Conservation (phyloP, 2,888 invertebrate genomes). For the Zygothrica quintamaculata region DNA sequence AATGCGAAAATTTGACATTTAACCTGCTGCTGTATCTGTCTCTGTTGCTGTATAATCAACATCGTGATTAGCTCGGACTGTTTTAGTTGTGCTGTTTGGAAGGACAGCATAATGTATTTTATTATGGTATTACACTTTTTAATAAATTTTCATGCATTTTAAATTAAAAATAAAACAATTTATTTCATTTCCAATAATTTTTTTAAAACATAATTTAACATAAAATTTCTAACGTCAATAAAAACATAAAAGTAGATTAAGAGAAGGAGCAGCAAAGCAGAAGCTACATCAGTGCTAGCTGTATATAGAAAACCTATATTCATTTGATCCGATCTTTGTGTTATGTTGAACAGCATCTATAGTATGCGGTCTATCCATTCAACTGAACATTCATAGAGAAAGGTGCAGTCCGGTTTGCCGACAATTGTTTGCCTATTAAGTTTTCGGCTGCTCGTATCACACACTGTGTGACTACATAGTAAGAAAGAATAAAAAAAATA, state of each 20-base stretch:
- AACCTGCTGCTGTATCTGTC: no score
- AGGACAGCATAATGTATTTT: no score
- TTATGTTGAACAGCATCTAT: conserved; percentile 36
- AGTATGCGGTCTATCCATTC: conserved; percentile 89
- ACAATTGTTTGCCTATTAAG: conserved; percentile 87
- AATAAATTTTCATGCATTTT: no score
- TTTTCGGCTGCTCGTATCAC: conserved; percentile 92
- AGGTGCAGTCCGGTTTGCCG: conserved; percentile 92
- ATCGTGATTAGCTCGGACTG: no score
- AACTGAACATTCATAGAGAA: conserved; percentile 90
- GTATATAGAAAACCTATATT: not conserved
- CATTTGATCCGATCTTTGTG: conserved; percentile 1
- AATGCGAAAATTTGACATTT: no score
- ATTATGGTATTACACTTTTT: no score
- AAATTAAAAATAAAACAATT: conserved; percentile 17
- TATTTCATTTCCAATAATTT: conserved; percentile 28
- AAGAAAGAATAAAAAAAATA: no score
- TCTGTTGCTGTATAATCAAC: no score
- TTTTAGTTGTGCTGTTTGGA: no score
- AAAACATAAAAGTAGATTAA: conserved; percentile 30
- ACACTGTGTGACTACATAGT: conserved; percentile 90
- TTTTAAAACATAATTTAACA: conserved; percentile 5
- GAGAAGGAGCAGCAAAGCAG: not conserved
- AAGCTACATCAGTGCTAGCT: not conserved
- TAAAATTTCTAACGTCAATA: conserved; percentile 30